Conservation (phyloP, 2,797 vertebrate genomes). For the Zenarchopterus dispar region DNA sequence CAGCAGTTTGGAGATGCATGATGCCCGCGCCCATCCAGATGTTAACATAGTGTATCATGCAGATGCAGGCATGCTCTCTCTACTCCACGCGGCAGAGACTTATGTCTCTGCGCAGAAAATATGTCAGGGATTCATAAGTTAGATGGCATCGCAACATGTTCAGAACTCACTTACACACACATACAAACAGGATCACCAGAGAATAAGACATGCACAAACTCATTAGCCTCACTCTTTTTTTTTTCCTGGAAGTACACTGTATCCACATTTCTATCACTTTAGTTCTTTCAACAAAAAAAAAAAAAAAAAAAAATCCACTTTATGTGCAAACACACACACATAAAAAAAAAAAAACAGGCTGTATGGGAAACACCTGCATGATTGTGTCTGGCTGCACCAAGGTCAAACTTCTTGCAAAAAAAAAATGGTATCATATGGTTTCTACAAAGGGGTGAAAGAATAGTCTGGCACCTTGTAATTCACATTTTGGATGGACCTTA, state of each 20-base stretch:
- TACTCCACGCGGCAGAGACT: constrained; percentile 42
- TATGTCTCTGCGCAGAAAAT: constrained; percentile 53
- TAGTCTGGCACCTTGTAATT: constrained; percentile 3
- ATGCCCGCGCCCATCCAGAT: constrained; percentile 47
- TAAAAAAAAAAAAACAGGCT: neutral
- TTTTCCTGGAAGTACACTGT: neutral
- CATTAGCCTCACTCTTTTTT: neutral
- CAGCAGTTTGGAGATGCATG: constrained; percentile 40
- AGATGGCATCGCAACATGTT: constrained; percentile 49
- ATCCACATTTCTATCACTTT: neutral
- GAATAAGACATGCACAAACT: constrained; percentile 1
- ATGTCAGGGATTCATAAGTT: constrained; percentile 59
- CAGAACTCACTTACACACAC: neutral
- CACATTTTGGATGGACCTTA: neutral
- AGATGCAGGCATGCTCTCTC: constrained; percentile 24
- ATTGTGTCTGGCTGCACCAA: constrained; percentile 13
- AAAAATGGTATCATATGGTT: constrained; percentile 3
- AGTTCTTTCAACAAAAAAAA: neutral
- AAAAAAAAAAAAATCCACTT: neutral
- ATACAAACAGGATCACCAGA: neutral
- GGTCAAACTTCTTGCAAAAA: constrained; percentile 9
- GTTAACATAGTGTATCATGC: constrained; percentile 41
- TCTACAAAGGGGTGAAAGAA: neutral
- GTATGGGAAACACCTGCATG: constrained; percentile 4
- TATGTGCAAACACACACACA: constrained; percentile 1